A percentile compares a stretch with the other conserved stretches of the same genome.
These are phyloP conservation scores for Macroglossus sobrinus DNA, from an alignment of 2,113 vertebrate species.

Conservation along the genomic window DNA sequence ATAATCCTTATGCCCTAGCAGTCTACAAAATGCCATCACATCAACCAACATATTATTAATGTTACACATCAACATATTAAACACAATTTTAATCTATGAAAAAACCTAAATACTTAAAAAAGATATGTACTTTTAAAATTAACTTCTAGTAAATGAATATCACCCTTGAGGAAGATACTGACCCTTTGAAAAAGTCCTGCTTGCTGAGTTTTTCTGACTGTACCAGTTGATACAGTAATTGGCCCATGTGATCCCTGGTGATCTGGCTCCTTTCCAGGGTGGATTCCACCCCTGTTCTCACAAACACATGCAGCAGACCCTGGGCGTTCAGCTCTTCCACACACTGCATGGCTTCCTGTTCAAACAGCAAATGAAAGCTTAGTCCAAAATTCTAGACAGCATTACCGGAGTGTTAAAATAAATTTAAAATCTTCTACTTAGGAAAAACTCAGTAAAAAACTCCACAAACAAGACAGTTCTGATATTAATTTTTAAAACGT, in stretches of 20 bases:
- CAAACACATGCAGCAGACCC: slow-evolving; percentile 88
- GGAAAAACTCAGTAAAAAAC: neutral
- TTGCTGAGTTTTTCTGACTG: slow-evolving; percentile 90
- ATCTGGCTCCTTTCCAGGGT: slow-evolving; percentile 97
- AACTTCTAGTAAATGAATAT: neutral
- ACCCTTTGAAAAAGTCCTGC: slow-evolving; percentile 94
- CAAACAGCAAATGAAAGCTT: neutral
- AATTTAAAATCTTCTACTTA: slow-evolving; percentile 21
- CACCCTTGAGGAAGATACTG: slow-evolving; percentile 62
- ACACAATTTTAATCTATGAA: neutral
- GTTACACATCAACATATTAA: neutral
- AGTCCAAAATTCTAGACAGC: neutral
- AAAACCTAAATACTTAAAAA: neutral
- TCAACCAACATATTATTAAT: neutral
- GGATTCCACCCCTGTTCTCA: slow-evolving; percentile 93
- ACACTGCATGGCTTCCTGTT: slow-evolving; percentile 95
- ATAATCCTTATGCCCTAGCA: neutral
- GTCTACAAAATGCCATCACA: neutral
- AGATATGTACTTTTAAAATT: neutral
- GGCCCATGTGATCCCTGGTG: slow-evolving; percentile 96
- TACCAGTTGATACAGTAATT: slow-evolving; percentile 92
- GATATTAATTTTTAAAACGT: neutral
- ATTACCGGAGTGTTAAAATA: neutral
- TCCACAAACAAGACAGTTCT: neutral
- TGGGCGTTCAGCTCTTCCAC: slow-evolving; percentile 91